Conservation (phyloP, 2,888 invertebrate species). For the Halictus quadricinctus region DNA sequence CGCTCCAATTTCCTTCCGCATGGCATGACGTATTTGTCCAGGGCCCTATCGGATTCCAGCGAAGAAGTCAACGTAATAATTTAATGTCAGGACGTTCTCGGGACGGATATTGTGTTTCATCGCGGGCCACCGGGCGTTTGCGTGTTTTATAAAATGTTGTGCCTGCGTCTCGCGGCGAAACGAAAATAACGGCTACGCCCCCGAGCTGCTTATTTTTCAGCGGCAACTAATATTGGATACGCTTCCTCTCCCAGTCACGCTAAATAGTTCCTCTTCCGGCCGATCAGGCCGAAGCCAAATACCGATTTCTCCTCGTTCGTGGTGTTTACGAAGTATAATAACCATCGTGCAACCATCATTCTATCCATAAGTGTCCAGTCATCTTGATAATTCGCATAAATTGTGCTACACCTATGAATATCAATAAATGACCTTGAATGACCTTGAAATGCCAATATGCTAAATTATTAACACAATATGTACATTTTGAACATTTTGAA, state of each 20-base stretch:
- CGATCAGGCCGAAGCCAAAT: not conserved
- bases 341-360: not conserved
- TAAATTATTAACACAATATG: too few relatives aligned
- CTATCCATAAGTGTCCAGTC: not conserved
- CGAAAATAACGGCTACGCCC: not conserved
- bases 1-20: conserved; percentile 52
- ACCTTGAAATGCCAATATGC: not conserved
- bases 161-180: not conserved
- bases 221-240: not conserved
- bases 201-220: not conserved
- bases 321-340: not conserved
- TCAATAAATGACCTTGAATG: not conserved
- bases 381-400: not conserved
- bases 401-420: not conserved
- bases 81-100: conserved; percentile 31
- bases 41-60: conserved; percentile 32
- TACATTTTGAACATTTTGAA: too few relatives aligned
- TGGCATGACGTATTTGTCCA: conserved; percentile 22
- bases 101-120: conserved; percentile 11
- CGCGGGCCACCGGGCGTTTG: not conserved
- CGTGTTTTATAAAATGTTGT: conserved; percentile 27
- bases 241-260: not conserved
- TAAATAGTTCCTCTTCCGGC: not conserved
- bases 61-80: conserved; percentile 45
- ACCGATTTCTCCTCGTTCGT: not conserved